Base-by-base conservation (phyloP, 1,140 invertebrate species). In the Drosophila lacertosa region DNA sequence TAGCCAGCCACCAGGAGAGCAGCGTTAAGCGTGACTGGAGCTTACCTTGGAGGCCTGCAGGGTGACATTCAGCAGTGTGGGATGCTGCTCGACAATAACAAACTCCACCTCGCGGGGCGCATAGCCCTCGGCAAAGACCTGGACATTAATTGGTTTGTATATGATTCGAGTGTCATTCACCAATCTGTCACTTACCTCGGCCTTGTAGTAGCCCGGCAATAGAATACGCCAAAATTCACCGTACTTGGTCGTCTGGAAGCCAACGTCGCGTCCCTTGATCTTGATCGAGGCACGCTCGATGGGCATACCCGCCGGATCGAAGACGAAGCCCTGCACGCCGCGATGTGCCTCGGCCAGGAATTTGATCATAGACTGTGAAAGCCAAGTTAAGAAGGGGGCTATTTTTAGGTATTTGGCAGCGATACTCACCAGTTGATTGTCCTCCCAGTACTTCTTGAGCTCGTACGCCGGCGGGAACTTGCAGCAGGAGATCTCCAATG, bases 401-500 rank as follows among this genome's bases (percentile, higher is more conserved):
- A n/a, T n/a, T n/a, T n/a, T n/a, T n/a, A n/a, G n/a, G n/a, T n/a
- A n/a, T n/a, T n/a, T 32, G 13, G 13, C n/a, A n/a, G 16, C 26
- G 9, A 4, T 10, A 71, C 92, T 92, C 89, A 97, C 96, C 81
- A 95, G 94, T 92, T 96, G 95, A 92, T 99, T 99, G 75, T 99
- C 97, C 66, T 96, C 94, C 99, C 99, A 99, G 91, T 98, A 99
- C 74, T 95, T 95, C 6, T 95, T 94, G 16, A 99, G 92, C 83
- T 98, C 95, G 54, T 94, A 93, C 2, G 95, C 95, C 2, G 94
- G 94, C 0, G 98, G 98, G 92, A 96, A 99, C 92, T 99, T 99
- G 92, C 97, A 98, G 92, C 99, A 99, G 0, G 98, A 98, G 45
- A 99, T 94, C 91, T 99, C 99, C 33, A 99, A 92, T 0, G 99